Percentiles rank a stretch among this genome's conserved stretches.
Evolutionary conservation across 1,140 invertebrate genomes (phyloP).

Genomic region (Neodiprion fabricii): DNA sequence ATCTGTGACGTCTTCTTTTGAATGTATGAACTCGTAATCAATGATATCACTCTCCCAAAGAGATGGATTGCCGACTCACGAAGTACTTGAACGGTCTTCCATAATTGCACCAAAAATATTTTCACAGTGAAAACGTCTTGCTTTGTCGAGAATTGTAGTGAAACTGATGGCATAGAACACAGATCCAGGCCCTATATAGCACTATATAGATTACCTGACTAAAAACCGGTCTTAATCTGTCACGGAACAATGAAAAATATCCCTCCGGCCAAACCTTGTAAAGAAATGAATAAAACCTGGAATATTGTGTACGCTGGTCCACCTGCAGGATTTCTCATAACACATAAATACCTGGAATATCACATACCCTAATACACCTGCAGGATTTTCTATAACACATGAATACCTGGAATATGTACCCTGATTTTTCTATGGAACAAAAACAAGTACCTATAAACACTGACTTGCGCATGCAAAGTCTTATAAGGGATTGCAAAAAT

Average conservation of each 20-base stretch:
- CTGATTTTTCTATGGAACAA: no score
- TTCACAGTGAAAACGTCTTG: neutral
- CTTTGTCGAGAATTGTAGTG: neutral
- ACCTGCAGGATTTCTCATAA: no score
- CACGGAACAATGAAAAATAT: neutral
- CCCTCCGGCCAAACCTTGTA: neutral
- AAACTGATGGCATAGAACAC: slow-evolving; percentile 2
- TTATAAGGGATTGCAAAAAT: no score
- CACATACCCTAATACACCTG: neutral
- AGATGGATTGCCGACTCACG: neutral
- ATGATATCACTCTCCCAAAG: neutral
- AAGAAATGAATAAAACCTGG: neutral
- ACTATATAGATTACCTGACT: neutral
- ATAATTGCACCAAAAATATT: neutral
- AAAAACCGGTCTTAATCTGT: neutral
- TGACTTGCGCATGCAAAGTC: no score
- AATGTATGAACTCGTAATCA: neutral
- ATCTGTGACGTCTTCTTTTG: neutral
- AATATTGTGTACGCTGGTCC: no score
- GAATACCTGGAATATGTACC: no score
- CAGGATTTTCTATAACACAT: no score
- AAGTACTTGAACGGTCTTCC: neutral
- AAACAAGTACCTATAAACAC: no score
- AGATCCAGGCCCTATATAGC: neutral
- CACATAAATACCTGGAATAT: neutral